Conservation (phyloP, 2,888 invertebrate species). For the Galeruca laticollis region DNA sequence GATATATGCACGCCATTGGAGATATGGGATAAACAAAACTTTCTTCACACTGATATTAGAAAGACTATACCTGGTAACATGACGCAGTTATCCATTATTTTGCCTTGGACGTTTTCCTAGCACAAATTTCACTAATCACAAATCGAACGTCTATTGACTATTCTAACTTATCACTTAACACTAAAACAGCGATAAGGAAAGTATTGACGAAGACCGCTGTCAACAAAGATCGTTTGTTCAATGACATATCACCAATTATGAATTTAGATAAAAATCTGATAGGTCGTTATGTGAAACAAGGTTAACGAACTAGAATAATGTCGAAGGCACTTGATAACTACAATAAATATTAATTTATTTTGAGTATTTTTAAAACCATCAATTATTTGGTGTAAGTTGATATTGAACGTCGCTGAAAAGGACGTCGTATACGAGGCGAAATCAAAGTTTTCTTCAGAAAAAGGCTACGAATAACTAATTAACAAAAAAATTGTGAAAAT, state of each 20-base stretch:
- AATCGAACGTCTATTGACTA: too few relatives aligned
- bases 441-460: too few relatives aligned
- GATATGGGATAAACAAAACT: too few relatives aligned
- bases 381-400: slow-evolving; percentile 23
- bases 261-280: slow-evolving; percentile 41
- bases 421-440: not conserved
- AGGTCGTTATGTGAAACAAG: slow-evolving; percentile 39
- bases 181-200: slow-evolving; percentile 9
- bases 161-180: not conserved
- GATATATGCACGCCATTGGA: too few relatives aligned
- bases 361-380: slow-evolving; percentile 21
- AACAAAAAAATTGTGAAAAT: too few relatives aligned
- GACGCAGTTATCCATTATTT: too few relatives aligned
- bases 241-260: slow-evolving; percentile 33
- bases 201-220: slow-evolving; percentile 4
- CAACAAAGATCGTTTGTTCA: slow-evolving; percentile 28
- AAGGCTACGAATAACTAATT: too few relatives aligned
- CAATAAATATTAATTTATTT: slow-evolving; percentile 23
- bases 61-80: too few relatives aligned
- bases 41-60: too few relatives aligned
- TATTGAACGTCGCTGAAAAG: not conserved
- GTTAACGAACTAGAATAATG: slow-evolving; percentile 51
- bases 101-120: too few relatives aligned
- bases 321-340: slow-evolving; percentile 50
- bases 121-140: too few relatives aligned